Evolutionary conservation across 2,113 vertebrate species (phyloP), one percentile per base, ranked within the genome.

Genomic region (Limnothrissa miodon): DNA sequence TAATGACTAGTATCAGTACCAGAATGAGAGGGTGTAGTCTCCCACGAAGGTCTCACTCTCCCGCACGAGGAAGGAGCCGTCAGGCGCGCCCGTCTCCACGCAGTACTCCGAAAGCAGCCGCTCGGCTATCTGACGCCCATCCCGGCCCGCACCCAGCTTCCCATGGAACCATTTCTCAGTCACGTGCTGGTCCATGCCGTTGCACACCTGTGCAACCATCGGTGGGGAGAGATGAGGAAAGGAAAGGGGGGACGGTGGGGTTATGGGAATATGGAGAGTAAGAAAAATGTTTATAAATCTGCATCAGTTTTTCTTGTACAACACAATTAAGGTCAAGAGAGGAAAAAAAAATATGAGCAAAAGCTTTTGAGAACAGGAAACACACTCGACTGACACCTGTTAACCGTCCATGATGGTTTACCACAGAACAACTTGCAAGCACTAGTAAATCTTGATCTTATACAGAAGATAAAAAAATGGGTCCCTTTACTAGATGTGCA

Each of bases 11-110:
- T 74, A 39, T 74, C 59, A 11, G 89, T 93, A 99, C 98, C 98
- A 99, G 95, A 99, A 99, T n/a, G 98, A 99, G 13, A 99, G 94
- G 0, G 98, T 99, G 92, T 99, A 99, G 93, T 99, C 97, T 39
- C 98, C 98, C 1, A 98, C 97, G 2, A 98, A 99, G 15, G 97
- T 99, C 95, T 99, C 98, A 17, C 98, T 99, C 94, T 99, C 98
- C 0, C 98, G 95, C 89, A 99, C 98, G 0, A 99, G 94, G 92
- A 99, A 99, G 84, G 98, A 99, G 70, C 98, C 98, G 0, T 99
- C 97, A 0, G 97, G 97, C 0, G 97, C 97, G 0, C 97, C 97
- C 0, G 98, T 99, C 92, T 99, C 97, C 0, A 96, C 93, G 91
- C 98, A 99, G 88, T 99, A 99, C 79, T 99, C 97, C 0, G 96